Conservation (phyloP, 2,888 invertebrate genomes). For the Drosophila siamana region DNA sequence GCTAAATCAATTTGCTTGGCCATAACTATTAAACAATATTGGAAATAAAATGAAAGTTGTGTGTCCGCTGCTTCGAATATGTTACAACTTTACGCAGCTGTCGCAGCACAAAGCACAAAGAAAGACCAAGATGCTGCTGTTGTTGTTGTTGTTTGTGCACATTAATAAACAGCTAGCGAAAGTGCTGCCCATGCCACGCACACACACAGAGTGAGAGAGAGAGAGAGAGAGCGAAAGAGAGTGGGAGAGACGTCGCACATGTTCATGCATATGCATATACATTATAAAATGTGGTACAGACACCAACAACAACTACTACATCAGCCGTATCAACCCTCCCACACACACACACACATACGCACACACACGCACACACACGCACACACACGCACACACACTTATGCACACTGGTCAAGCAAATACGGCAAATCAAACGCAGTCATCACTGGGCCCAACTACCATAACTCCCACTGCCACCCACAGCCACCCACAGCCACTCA, state of each 20-base stretch:
- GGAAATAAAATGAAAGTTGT: background rate
- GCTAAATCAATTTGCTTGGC: slow-evolving; percentile 7
- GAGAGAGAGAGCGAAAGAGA: slow-evolving; percentile 8
- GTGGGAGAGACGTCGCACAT: slow-evolving; percentile 30
- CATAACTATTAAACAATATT: slow-evolving; percentile 17
- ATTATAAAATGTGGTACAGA: slow-evolving; percentile 62
- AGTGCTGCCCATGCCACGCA: slow-evolving; percentile 40
- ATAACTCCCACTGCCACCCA: background rate
- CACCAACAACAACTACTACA: slow-evolving; percentile 30
- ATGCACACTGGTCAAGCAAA: slow-evolving; percentile 59
- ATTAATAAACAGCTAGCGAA: slow-evolving; percentile 57
- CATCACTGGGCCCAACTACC: slow-evolving; percentile 28
- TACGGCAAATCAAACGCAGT: slow-evolving; percentile 65
- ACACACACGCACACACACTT: slow-evolving; percentile 12
- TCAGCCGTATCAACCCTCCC: background rate
- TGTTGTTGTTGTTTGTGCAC: slow-evolving; percentile 32
- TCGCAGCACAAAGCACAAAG: slow-evolving; percentile 20
- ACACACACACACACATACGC: slow-evolving; percentile 9
- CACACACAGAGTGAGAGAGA: background rate
- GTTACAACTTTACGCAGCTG: slow-evolving; percentile 44
- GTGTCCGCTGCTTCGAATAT: slow-evolving; percentile 15
- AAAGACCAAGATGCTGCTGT: slow-evolving; percentile 7
- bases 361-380: slow-evolving; percentile 9
- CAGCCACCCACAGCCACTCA: background rate
- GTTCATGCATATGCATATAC: slow-evolving; percentile 66